These are phyloP conservation scores for Thaleichthys pacificus DNA, from an alignment of 2,797 vertebrate genomes.

Conservation along the genomic window DNA sequence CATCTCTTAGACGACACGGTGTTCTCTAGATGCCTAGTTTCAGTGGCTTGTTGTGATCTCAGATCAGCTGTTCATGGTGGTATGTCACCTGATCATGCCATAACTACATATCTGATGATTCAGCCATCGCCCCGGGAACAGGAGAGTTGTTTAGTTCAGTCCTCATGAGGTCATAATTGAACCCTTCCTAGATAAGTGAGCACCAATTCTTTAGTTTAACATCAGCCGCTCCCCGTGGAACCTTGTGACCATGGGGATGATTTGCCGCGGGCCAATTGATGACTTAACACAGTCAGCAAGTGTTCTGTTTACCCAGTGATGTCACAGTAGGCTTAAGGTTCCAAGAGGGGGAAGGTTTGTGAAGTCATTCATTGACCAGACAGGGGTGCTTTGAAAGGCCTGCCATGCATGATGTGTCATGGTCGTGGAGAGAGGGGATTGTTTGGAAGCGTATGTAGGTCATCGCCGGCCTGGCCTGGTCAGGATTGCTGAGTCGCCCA, in stretches of 20 bases:
- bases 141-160: background rate
- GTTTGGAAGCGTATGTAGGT: conserved; percentile 48
- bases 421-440: conserved; percentile 23
- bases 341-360: background rate
- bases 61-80: too few relatives aligned
- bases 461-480: conserved; percentile 33
- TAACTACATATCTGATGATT: too few relatives aligned
- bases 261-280: conserved; percentile 6
- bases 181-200: too few relatives aligned
- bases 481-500: conserved; percentile 17
- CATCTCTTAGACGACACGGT: too few relatives aligned
- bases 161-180: background rate
- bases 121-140: too few relatives aligned
- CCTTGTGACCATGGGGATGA: conserved; percentile 15
- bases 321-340: conserved; percentile 13
- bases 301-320: conserved; percentile 28
- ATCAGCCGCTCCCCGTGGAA: background rate
- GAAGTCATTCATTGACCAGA: too few relatives aligned
- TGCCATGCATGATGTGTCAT: conserved; percentile 31
- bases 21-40: too few relatives aligned
- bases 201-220: too few relatives aligned
- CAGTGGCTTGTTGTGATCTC: too few relatives aligned
- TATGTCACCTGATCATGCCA: too few relatives aligned
- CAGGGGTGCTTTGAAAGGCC: conserved; percentile 41
- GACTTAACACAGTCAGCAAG: conserved; percentile 38